Base-by-base conservation (phyloP, 2,888 invertebrate genomes). In the Pardosa pseudoannulata region DNA sequence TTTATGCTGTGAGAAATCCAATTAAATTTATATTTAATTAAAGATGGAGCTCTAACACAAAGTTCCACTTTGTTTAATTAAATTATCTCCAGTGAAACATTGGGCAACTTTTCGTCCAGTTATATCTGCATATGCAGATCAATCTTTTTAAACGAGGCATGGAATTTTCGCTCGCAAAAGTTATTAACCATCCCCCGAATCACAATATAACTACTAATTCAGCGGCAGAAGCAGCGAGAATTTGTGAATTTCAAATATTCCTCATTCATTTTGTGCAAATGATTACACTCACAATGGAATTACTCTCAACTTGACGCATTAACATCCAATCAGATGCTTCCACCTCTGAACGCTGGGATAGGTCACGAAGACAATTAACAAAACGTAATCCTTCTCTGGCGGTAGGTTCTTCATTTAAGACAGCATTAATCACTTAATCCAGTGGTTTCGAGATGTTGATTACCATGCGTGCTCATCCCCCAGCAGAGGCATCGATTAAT, bases 261-360 rank as follows among this genome's bases (percentile, higher is more conserved):
- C 11, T 23, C 56, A 56, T 56, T 56, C 11, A 23, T 23, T 56
- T 16, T 1, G 3, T 23, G 56, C 23, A 56, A 56, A 56, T 56
- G n/a, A 56, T 56, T 23, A 56, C 56, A 56, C 23, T 23, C 19
- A 23, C 56, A 56, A 23, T 56, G 56, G 56, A 56, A 56, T 56
- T 56, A 56, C 56, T 11, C 56, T 23, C 1, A 56, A 23, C 19
- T 56, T 56, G 19, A 1, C 23, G 56, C 56, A 56, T 56, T 56
- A 56, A 56, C 56, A 56, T 56, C 56, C 56, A 56, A 56, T 56
- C 56, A 56, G 23, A 19, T 56, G 56, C 56, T 56, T 56, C 56
- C 19, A 23, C 11, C 1, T n/a, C 5, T 6, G 56, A 2, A 56
- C 23, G 56, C 56, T 56, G 56, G 23, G 23, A 56, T 23, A 56